phyloP scores from a whole-genome alignment of 2,797 vertebrate genomes.

The Decapterus maruadsi region DNA sequence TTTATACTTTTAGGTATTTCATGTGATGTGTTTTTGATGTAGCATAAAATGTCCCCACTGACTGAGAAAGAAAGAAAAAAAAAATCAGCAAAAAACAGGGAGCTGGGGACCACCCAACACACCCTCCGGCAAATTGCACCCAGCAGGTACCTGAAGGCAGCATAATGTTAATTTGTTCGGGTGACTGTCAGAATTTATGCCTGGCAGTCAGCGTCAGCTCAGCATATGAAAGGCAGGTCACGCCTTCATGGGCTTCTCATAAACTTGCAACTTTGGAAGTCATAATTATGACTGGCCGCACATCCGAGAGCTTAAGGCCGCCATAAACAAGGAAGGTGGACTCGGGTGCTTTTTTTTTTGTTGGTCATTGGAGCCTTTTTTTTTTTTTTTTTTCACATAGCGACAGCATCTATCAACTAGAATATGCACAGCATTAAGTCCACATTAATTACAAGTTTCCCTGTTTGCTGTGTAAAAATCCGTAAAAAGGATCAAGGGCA shows the following conservation, averaged over 20 bases:
- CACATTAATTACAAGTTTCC: slow-evolving; percentile 5
- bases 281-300: slow-evolving; percentile 51
- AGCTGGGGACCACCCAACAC: no score
- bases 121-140: no score
- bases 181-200: slow-evolving; percentile 45
- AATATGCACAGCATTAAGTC: not conserved
- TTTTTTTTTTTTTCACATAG: not conserved
- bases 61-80: no score
- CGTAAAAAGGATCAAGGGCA: not conserved
- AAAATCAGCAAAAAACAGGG: no score
- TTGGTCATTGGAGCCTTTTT: not conserved
- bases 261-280: slow-evolving; percentile 50
- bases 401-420: not conserved
- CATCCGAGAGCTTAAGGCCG: slow-evolving; percentile 35
- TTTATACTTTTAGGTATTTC: no score
- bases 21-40: no score
- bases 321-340: slow-evolving; percentile 51
- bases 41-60: no score
- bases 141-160: slow-evolving; percentile 35
- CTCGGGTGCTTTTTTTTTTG: slow-evolving; percentile 27
- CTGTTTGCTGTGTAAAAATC: slow-evolving; percentile 16
- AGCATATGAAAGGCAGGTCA: slow-evolving; percentile 52
- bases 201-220: slow-evolving; percentile 53
- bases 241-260: slow-evolving; percentile 42
- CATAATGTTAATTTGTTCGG: slow-evolving; percentile 50